phyloP scores from a whole-genome alignment of 2,797 vertebrate species.

The Coranthus polyacanthus region DNA sequence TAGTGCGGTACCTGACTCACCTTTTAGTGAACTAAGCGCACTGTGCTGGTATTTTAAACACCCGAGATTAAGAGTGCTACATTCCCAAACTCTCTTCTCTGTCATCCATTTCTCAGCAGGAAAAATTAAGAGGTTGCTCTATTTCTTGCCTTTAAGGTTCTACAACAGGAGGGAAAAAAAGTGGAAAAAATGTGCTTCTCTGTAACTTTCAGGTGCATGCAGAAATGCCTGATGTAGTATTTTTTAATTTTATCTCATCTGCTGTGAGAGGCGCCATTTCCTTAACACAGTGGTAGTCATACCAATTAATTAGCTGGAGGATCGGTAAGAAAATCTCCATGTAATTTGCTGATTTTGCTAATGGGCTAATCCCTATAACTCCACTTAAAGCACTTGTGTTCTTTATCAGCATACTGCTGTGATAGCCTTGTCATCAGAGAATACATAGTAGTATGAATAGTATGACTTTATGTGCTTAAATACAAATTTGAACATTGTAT shows the following conservation, averaged over 20 bases:
- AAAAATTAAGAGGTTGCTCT: constrained; percentile 48
- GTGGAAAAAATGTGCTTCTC: background rate
- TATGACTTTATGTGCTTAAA: background rate
- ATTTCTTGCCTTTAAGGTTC: constrained; percentile 31
- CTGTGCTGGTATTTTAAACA: constrained; percentile 35
- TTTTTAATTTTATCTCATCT: constrained; percentile 63
- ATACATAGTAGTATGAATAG: too few species aligned
- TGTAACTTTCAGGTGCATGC: constrained; percentile 63
- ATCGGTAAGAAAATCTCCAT: constrained; percentile 74
- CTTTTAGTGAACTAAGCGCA: constrained; percentile 4
- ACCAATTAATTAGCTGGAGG: constrained; percentile 81
- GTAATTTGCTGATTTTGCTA: constrained; percentile 85
- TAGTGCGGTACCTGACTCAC: background rate
- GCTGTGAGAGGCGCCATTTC: constrained; percentile 70
- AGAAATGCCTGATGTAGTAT: constrained; percentile 58
- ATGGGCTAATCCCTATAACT: constrained; percentile 78
- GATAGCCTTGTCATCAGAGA: constrained; percentile 49
- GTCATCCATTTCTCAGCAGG: constrained; percentile 32
- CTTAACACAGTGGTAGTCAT: constrained; percentile 69
- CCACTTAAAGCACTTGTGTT: constrained; percentile 70
- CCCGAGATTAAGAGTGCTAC: constrained; percentile 8
- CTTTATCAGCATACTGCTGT: constrained; percentile 62
- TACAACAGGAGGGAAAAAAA: constrained; percentile 12
- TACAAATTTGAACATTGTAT: background rate
- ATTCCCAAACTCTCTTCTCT: background rate